phyloP scores from a whole-genome alignment of 2,113 vertebrate species.

The Microcebus lehilahytsara region DNA sequence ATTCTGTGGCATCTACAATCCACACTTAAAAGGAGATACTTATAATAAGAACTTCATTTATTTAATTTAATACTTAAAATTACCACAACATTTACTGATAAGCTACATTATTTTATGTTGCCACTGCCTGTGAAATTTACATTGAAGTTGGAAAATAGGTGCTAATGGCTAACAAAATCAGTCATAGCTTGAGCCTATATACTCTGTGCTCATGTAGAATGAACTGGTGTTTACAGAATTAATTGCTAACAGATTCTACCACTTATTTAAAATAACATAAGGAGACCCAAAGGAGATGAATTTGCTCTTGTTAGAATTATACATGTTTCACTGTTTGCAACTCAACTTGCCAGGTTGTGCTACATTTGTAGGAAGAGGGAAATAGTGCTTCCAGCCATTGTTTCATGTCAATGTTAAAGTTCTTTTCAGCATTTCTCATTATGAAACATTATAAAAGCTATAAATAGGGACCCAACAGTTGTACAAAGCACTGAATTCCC shows the following conservation, averaged over 20 bases:
- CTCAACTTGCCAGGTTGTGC: neutral
- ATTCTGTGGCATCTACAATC: neutral
- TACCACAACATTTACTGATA: neutral
- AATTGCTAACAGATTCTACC: neutral
- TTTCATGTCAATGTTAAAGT: neutral
- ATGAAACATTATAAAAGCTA: neutral
- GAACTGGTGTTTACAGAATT: conserved; percentile 4
- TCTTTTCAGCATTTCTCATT: neutral
- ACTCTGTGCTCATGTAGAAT: neutral
- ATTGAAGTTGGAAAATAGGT: neutral
- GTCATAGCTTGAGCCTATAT: neutral
- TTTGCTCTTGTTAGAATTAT: conserved; percentile 7
- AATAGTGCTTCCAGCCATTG: neutral
- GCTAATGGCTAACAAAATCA: neutral
- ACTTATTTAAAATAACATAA: conserved; percentile 2
- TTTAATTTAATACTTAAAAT: conserved; percentile 16
- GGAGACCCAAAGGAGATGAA: neutral
- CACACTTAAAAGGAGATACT: neutral
- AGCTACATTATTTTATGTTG: neutral
- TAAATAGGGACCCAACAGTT: neutral
- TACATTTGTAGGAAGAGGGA: neutral
- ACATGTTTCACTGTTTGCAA: conserved; percentile 6
- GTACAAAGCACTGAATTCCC: neutral
- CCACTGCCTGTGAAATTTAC: neutral
- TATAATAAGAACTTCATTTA: neutral